These are phyloP conservation scores for Drepanosiphum platanoidis DNA, from an alignment of 2,888 invertebrate species.

Conservation along the genomic window DNA sequence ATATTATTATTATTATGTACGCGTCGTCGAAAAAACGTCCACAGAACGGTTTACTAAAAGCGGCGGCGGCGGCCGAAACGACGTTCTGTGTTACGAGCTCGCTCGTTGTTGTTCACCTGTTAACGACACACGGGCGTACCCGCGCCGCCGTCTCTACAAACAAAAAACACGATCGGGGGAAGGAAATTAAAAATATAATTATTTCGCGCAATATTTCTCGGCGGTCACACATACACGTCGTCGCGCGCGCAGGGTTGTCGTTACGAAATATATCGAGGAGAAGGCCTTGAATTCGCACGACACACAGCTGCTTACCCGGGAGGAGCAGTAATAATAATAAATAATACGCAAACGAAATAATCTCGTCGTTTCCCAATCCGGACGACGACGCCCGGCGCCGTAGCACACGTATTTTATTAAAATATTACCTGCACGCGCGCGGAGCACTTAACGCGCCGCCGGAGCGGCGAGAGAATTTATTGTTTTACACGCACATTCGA, in stretches of 20 bases:
- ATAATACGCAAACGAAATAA: neutral
- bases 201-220: no score
- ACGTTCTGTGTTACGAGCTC: no score
- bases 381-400: no score
- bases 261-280: no score
- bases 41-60: neutral
- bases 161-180: neutral
- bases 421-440: conserved; percentile 32
- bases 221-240: no score
- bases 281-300: neutral
- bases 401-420: neutral
- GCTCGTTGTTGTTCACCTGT: no score
- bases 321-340: conserved; percentile 11
- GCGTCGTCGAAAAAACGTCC: no score
- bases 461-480: neutral
- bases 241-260: no score
- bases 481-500: neutral
- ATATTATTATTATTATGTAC: no score
- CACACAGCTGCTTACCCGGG: neutral
- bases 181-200: neutral
- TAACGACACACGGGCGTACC: no score
- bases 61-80: no score
- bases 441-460: neutral
- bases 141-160: neutral
- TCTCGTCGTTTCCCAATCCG: neutral